phyloP scores from a whole-genome alignment of 1,140 invertebrate genomes.

The Cherax destructor region DNA sequence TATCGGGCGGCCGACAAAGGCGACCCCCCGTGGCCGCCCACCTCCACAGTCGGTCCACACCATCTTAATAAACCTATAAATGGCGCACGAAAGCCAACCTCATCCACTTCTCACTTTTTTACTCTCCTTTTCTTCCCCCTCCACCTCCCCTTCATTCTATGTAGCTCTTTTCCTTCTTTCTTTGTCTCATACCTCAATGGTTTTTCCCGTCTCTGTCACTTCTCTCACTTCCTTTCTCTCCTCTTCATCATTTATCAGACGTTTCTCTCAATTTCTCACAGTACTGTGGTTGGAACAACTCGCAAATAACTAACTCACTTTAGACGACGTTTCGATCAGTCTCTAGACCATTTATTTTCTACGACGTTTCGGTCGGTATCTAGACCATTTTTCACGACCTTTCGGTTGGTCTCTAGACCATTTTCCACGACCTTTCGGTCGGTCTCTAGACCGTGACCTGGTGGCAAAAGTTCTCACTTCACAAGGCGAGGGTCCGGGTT shows the following conservation, averaged over 20 bases:
- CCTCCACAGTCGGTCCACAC: not conserved
- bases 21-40: not conserved
- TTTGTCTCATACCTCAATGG: not conserved
- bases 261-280: not conserved
- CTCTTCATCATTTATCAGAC: not conserved
- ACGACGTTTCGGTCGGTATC: too few species aligned
- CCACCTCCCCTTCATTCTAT: not conserved
- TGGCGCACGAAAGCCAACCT: not conserved
- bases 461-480: too few species aligned
- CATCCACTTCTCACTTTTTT: not conserved
- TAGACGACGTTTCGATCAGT: too few species aligned
- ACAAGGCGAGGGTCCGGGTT: too few species aligned
- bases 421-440: too few species aligned
- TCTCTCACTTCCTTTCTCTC: not conserved
- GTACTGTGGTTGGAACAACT: too few species aligned
- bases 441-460: too few species aligned
- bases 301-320: too few species aligned
- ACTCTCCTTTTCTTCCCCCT: not conserved
- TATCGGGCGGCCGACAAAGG: not conserved
- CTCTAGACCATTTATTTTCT: too few species aligned
- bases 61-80: constrained; percentile 2
- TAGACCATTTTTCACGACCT: too few species aligned
- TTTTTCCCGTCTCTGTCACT: not conserved
- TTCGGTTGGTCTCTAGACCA: too few species aligned
- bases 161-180: not conserved